Evolutionary conservation across 2,113 vertebrate genomes (phyloP), one percentile per base, ranked within the genome.

Genomic region (Zosterops pallidus): DNA sequence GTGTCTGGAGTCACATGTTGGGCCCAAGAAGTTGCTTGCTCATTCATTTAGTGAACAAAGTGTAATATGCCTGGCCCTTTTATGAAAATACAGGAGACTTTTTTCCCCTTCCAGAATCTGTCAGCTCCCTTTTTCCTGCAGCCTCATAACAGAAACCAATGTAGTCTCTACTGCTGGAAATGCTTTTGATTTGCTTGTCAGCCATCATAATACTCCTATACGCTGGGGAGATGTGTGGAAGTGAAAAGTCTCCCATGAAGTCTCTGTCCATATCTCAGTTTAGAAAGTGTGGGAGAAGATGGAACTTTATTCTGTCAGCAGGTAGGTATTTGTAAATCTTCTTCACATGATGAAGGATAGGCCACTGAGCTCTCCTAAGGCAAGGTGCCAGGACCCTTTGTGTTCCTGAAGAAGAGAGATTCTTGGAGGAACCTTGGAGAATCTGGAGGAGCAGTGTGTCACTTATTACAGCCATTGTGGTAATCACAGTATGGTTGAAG

Each of bases 161-260:
- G 2, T 39, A 62, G 35, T 60, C 33, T 74, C 47, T 83, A 2
- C 17, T 71, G 24, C 35, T 59, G 25, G 35, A 79, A 74, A 63
- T 44, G 42, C 39, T 80, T 46, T 63, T 80, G 35, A 23, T 63
- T 71, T 64, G 12, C 80, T 86, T 69, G 29, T 56, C 31, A 83
- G 39, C 28, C 0, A 0, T 67, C 35, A 9, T 59, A 31, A 33
- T 53, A 41, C 25, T 75, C 24, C 25, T 1, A 0, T 70, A 29
- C 3, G 3, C 9, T 13, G 37, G 11, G 44, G 11, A 53, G 62
- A 37, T 59, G 23, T 15, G 21, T 9, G 29, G 50, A 79, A 75
- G 28, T 60, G n/a, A n/a, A 10, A 65, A 33, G 25, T 71, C 14
- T 71, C 19, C 46, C 7, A 9, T 59, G 57, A 86, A 64, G 20